Base-by-base conservation (phyloP, 35 echinoderm and acorn worm species). In the Eucidaris tribuloides region DNA sequence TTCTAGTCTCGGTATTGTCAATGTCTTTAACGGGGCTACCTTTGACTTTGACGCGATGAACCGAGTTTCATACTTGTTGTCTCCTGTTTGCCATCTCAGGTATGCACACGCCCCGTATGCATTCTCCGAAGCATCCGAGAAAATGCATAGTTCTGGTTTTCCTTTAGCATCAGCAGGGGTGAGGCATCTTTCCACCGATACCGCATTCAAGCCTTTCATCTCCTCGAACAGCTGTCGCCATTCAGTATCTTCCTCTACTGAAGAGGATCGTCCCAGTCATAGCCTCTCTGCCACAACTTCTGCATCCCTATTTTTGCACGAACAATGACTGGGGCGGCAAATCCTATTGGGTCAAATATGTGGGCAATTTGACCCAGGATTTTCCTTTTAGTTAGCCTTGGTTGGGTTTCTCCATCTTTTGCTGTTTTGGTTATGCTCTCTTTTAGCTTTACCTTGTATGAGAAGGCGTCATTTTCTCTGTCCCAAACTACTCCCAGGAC, bases 261-360 rank as follows among this genome's bases (percentile, higher is more conserved):
- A 36, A 79, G 46, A 28, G 1, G n/a, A 30, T 79, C 44, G 27
- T 79, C 77, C 77, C 77, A 79, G 23, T 57, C 34, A 24, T 48
- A 79, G 43, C 77, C 77, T 36, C 32, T 48, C 49, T 79, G 44
- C 42, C 42, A 79, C 0, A 79, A 22, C 28, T 62, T 37, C 34
- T 89, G 80, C 79, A 89, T 63, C 11, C 80, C 87, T 4, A 83
- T 89, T 32, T 89, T 83, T 6, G 79, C 50, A 54, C 87, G 62
- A 58, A 84, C 48, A 3, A 89, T 0, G 2, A 83, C 2, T 32
- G 87, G 39, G 25, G 87, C 41, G 35, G 80, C 87, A 58, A 83
- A 89, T 49, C 87, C 87, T 24, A 89, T 83, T 1, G 87, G 87
- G 63, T 89, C 87, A 59, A 89, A 89, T 2, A 89, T 89, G 7